phyloP scores from a whole-genome alignment of 2,113 vertebrate genomes.

The Pluvialis apricaria region DNA sequence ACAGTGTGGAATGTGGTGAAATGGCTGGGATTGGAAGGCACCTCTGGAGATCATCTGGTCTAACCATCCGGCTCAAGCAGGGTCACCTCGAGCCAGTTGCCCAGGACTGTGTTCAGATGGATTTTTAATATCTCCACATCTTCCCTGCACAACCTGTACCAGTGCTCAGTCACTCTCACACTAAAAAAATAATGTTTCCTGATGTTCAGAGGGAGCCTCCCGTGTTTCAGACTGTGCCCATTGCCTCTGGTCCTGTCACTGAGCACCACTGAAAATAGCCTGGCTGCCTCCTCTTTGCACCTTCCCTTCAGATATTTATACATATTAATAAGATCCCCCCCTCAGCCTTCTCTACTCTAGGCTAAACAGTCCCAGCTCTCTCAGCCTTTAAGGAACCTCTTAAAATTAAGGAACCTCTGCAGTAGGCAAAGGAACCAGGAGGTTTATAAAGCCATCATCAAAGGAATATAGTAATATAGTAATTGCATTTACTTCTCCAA shows the following conservation, averaged over 20 bases:
- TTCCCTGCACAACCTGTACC: background rate
- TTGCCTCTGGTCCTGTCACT: background rate
- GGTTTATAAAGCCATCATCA: background rate
- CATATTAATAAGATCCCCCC: background rate
- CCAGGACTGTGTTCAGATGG: background rate
- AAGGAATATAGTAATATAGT: background rate
- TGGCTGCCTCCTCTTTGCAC: background rate
- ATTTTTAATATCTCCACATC: background rate
- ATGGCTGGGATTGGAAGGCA: background rate
- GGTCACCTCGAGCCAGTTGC: background rate
- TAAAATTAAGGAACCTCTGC: background rate
- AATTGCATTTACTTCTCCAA: background rate
- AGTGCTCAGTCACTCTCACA: background rate
- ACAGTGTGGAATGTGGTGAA: background rate
- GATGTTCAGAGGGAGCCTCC: background rate
- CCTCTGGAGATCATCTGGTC: background rate
- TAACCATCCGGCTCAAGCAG: accelerated
- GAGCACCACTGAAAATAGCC: background rate
- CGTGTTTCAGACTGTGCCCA: background rate
- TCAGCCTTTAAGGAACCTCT: background rate
- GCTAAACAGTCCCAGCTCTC: background rate
- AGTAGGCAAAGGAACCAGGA: background rate
- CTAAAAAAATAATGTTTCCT: background rate
- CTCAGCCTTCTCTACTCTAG: background rate
- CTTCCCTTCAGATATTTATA: background rate